phyloP scores from a whole-genome alignment of 2,797 vertebrate genomes.

The Neoniphon sammara region DNA sequence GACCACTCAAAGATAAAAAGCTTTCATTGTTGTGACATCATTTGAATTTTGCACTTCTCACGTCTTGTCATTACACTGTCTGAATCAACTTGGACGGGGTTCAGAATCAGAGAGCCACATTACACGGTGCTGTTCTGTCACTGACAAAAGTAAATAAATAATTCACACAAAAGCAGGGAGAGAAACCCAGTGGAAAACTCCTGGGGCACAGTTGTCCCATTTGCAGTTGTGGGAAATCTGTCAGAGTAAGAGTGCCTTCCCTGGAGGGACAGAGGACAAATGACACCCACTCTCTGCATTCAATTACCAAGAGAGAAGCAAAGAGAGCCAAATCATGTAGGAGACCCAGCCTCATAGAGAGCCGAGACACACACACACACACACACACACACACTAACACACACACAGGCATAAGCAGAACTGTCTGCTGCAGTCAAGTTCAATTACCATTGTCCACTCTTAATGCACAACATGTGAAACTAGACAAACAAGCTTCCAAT shows the following conservation, averaged over 20 bases:
- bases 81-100: slow-evolving; percentile 62
- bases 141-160: slow-evolving; percentile 80
- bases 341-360: slow-evolving; percentile 58
- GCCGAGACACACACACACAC: slow-evolving; percentile 39
- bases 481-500: slow-evolving; percentile 66
- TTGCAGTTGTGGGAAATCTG: slow-evolving; percentile 83
- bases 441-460: slow-evolving; percentile 77
- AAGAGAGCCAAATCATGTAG: slow-evolving; percentile 74
- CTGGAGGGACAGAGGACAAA: slow-evolving; percentile 80
- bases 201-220: slow-evolving; percentile 67
- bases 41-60: slow-evolving; percentile 68
- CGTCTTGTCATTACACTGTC: slow-evolving; percentile 61
- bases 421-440: slow-evolving; percentile 80
- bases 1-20: slow-evolving; percentile 41
- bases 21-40: slow-evolving; percentile 62
- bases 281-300: slow-evolving; percentile 81
- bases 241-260: slow-evolving; percentile 76
- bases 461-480: slow-evolving; percentile 79
- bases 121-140: slow-evolving; percentile 63
- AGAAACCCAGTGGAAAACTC: slow-evolving; percentile 63
- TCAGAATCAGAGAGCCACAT: slow-evolving; percentile 40
- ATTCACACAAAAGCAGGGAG: slow-evolving; percentile 68
- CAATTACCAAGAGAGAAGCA: slow-evolving; percentile 76
- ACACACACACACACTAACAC: slow-evolving; percentile 37
- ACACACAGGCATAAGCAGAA: slow-evolving; percentile 72